Conservation (phyloP, 2,113 vertebrate genomes). For the Meriones unguiculatus region DNA sequence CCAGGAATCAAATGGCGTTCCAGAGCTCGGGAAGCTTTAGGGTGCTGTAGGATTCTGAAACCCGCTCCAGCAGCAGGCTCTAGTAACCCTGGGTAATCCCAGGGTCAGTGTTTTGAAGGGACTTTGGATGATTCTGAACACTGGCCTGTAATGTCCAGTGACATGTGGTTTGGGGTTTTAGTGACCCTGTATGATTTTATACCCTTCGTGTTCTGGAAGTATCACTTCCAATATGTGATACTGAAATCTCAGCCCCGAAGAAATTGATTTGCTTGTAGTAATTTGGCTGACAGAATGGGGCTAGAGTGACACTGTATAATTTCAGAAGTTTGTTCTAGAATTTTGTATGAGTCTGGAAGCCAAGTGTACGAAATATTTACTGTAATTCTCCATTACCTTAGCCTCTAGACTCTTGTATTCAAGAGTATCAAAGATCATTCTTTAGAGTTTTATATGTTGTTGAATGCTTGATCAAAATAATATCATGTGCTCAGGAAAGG, state of each 20-base stretch:
- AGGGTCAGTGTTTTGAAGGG: neutral
- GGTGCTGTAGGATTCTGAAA: neutral
- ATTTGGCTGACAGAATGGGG: neutral
- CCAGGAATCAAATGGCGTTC: neutral
- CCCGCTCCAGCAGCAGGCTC: neutral
- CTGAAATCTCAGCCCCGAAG: slow-evolving; percentile 39
- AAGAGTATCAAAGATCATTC: neutral
- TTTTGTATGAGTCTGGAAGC: slow-evolving; percentile 12
- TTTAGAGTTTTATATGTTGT: neutral
- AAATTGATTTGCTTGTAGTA: neutral
- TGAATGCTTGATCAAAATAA: neutral
- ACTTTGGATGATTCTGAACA: slow-evolving; percentile 5
- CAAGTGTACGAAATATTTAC: neutral
- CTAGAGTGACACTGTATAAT: neutral
- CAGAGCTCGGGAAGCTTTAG: neutral
- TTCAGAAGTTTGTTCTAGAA: slow-evolving; percentile 46
- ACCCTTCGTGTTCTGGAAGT: slow-evolving; percentile 24
- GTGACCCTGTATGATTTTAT: neutral
- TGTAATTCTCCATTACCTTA: neutral
- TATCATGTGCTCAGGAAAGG: neutral
- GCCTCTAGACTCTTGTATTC: neutral
- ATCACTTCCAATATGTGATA: neutral
- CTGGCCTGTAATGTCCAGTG: neutral
- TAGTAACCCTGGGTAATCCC: neutral
- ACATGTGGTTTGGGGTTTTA: slow-evolving; percentile 10